Evolutionary conservation across 2,113 vertebrate genomes (phyloP).

Genomic region (Grammatotria lemairii): DNA sequence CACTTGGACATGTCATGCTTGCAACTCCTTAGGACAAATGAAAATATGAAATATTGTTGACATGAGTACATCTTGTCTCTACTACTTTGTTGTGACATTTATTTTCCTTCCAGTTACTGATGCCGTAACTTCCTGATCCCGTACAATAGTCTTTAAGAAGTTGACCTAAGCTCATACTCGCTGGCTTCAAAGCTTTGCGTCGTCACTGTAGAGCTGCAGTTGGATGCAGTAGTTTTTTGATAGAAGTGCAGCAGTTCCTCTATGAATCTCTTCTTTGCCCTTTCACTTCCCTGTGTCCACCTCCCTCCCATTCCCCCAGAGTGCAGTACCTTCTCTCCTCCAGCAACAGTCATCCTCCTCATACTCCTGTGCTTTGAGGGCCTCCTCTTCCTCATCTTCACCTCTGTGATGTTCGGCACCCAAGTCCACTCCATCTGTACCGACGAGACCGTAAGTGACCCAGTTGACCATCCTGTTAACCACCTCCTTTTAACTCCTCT

Average conservation of each 20-base stretch:
- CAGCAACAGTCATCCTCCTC: conserved; percentile 94
- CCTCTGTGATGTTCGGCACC: conserved; percentile 98
- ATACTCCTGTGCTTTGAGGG: conserved; percentile 97
- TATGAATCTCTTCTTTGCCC: conserved; percentile 12
- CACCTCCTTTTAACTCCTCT: neutral
- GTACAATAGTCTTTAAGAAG: neutral
- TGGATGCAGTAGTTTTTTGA: neutral
- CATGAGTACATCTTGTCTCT: neutral
- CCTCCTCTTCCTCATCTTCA: conserved; percentile 98
- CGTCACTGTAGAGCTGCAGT: neutral
- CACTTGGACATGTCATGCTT: neutral
- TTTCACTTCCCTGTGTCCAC: conserved; percentile 10
- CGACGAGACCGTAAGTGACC: conserved; percentile 91
- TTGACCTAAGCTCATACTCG: neutral
- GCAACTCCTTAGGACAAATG: neutral
- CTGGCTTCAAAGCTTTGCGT: neutral
- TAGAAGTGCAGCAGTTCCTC: neutral
- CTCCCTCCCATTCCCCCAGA: conserved; percentile 72
- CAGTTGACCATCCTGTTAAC: neutral
- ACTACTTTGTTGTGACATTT: neutral
- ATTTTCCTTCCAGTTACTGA: neutral
- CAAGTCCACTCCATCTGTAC: conserved; percentile 99
- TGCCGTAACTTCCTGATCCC: neutral
- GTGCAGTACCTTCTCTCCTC: conserved; percentile 96
- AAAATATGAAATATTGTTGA: neutral